Conservation (phyloP, 2,888 invertebrate genomes). For the Latrodectus elegans region DNA sequence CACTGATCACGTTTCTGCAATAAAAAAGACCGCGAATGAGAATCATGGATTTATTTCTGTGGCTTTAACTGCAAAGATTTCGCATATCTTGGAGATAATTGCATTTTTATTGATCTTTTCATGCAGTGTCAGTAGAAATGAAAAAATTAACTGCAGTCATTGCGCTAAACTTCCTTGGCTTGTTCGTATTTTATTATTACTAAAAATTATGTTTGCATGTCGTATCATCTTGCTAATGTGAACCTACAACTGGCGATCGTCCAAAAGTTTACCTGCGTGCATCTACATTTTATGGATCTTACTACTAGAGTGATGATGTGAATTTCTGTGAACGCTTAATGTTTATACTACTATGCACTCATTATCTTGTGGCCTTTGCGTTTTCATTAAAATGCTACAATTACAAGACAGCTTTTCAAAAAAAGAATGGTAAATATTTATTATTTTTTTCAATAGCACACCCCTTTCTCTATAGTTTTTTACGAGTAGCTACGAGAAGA, state of each 20-base stretch:
- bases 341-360: constrained; percentile 43
- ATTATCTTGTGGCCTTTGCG: constrained; percentile 43
- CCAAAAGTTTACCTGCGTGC: constrained; percentile 65
- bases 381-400: constrained; percentile 55
- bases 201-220: constrained; percentile 22
- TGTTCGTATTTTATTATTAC: constrained; percentile 7
- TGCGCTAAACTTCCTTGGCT: neutral
- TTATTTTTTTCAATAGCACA: neutral
- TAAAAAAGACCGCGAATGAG: constrained; percentile 6
- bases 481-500: neutral
- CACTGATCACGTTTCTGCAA: constrained; percentile 11
- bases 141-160: constrained; percentile 7
- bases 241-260: constrained; percentile 54
- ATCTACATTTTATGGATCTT: constrained; percentile 28
- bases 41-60: constrained; percentile 16
- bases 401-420: constrained; percentile 38
- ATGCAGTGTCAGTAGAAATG: constrained; percentile 8
- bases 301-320: neutral
- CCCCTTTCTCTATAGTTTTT: neutral
- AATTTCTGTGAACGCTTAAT: neutral
- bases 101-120: constrained; percentile 48
- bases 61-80: constrained; percentile 22
- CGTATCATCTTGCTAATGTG: constrained; percentile 25
- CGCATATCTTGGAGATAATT: neutral
- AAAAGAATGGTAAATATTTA: constrained; percentile 44